Conservation (phyloP, 2,888 invertebrate genomes). For the Tenthredo notha region DNA sequence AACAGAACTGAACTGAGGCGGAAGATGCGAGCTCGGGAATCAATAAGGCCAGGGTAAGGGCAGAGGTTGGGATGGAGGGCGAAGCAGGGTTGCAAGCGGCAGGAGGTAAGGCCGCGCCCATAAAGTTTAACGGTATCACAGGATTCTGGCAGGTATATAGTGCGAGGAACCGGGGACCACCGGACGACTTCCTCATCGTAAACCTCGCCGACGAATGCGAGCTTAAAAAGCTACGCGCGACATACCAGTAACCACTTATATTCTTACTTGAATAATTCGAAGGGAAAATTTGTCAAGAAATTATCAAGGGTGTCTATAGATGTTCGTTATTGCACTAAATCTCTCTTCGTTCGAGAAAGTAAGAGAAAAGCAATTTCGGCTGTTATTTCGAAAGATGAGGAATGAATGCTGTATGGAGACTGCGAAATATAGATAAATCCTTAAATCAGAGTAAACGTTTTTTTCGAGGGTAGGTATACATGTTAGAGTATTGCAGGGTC, state of each 20-base stretch:
- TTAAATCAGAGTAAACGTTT: neutral
- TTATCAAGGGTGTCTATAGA: neutral
- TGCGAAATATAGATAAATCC: neutral
- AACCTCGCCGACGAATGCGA: slow-evolving; percentile 56
- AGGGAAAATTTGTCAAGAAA: neutral
- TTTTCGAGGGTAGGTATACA: neutral
- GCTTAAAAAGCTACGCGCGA: slow-evolving; percentile 23
- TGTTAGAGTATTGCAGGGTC: neutral
- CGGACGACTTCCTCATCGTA: slow-evolving; percentile 66
- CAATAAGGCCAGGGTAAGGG: slow-evolving; percentile 69
- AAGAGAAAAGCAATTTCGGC: neutral
- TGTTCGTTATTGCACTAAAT: neutral
- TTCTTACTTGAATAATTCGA: neutral
- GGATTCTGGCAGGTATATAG: slow-evolving; percentile 67
- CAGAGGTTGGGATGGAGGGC: slow-evolving; percentile 60
- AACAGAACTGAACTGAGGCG: slow-evolving; percentile 64
- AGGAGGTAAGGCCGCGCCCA: slow-evolving; percentile 73
- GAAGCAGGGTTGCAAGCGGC: slow-evolving; percentile 59
- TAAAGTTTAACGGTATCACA: slow-evolving; percentile 76
- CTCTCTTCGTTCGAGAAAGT: neutral
- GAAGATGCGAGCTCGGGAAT: slow-evolving; percentile 75
- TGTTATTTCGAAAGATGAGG: neutral
- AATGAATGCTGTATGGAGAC: neutral
- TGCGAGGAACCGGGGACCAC: slow-evolving; percentile 55
- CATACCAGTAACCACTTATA: neutral